Percentiles rank a stretch among this genome's conserved stretches.
phyloP scores from a whole-genome alignment of 2,113 vertebrate species.

The Coreoperca whiteheadi region DNA sequence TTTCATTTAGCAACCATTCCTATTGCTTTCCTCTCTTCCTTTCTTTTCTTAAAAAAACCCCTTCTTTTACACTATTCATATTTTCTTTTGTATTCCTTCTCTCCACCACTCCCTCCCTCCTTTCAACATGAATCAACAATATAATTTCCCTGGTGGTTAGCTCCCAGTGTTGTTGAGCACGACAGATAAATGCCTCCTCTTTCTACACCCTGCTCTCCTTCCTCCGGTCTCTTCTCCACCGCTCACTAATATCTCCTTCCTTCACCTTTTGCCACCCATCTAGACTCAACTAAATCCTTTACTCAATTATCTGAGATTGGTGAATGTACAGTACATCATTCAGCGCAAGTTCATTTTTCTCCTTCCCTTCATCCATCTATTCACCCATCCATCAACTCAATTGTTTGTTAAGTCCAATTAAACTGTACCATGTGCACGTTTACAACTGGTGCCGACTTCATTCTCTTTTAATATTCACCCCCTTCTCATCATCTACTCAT shows the following conservation, averaged over 20 bases:
- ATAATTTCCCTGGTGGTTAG: constrained; percentile 27
- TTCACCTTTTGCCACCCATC: constrained; percentile 41
- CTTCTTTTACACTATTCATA: neutral
- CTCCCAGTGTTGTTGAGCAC: constrained; percentile 21
- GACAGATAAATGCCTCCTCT: constrained; percentile 22
- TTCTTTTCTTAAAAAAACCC: neutral
- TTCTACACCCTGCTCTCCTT: neutral
- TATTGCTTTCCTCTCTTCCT: neutral
- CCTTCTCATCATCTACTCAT: neutral
- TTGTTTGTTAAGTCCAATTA: constrained; percentile 58
- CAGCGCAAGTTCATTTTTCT: neutral
- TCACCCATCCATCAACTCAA: constrained; percentile 45
- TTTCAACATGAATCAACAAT: constrained; percentile 23
- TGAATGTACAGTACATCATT: constrained; percentile 31
- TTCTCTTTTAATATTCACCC: constrained; percentile 7
- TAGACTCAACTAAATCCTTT: constrained; percentile 15
- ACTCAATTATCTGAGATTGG: constrained; percentile 46
- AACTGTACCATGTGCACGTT: constrained; percentile 25
- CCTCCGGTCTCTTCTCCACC: neutral
- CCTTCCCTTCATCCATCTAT: constrained; percentile 9
- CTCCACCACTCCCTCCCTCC: neutral
- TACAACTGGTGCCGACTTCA: constrained; percentile 1
- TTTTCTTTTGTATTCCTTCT: constrained; percentile 1
- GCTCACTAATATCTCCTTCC: constrained; percentile 5
- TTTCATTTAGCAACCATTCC: neutral